phyloP scores from a whole-genome alignment of 2,888 invertebrate genomes.

The Heteromurus nitidus region DNA sequence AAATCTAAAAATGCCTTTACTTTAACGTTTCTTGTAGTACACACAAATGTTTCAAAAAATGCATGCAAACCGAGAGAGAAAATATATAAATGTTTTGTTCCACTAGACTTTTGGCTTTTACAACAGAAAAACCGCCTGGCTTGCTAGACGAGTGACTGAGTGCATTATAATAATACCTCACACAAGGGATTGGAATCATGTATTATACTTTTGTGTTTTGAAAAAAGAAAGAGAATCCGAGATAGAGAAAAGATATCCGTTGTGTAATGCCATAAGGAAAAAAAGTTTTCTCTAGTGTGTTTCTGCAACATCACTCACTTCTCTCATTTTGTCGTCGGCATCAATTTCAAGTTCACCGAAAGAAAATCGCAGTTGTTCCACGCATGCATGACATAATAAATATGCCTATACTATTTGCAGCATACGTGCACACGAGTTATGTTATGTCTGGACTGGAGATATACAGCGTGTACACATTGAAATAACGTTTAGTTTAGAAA shows the following conservation, averaged over 20 bases:
- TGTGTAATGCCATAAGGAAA: conserved; percentile 6
- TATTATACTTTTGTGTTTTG: too few species aligned
- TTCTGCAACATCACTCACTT: not conserved
- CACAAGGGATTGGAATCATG: not conserved
- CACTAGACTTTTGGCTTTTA: conserved; percentile 1
- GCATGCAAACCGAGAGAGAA: not conserved
- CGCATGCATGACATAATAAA: not conserved
- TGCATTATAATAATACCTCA: not conserved
- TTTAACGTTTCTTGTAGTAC: conserved; percentile 30
- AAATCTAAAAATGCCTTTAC: conserved; percentile 3
- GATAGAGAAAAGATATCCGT: not conserved
- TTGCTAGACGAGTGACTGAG: not conserved
- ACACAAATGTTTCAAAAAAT: not conserved
- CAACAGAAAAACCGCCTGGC: conserved; percentile 6
- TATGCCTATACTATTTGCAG: too few species aligned
- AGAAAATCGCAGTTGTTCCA: conserved; percentile 18
- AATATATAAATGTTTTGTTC: conserved; percentile 8
- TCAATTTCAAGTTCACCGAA: conserved; percentile 60
- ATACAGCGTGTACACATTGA: not conserved
- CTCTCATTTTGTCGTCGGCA: conserved; percentile 47
- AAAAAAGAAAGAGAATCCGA: not conserved
- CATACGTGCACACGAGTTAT: not conserved
- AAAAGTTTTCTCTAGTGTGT: conserved; percentile 5
- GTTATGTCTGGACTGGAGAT: not conserved
- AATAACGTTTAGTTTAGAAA: not conserved